These are phyloP conservation scores for Myiotriccus ornatus DNA, from an alignment of 2,797 vertebrate genomes.

Conservation along the genomic window DNA sequence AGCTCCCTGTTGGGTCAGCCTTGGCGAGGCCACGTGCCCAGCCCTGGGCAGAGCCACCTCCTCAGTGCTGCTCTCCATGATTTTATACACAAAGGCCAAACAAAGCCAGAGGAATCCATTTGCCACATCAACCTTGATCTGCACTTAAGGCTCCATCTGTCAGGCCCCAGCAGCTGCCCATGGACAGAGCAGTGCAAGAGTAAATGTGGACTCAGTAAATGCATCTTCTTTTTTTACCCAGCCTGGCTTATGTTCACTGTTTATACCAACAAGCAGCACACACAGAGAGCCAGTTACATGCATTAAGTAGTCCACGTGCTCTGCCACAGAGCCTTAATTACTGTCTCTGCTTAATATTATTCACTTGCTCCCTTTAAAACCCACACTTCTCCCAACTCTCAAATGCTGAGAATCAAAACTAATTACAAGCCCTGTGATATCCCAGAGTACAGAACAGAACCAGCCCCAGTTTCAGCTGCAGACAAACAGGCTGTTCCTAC, in stretches of 20 bases:
- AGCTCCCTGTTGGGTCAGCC: not conserved
- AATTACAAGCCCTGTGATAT: not conserved
- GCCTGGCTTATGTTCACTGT: not conserved
- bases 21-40: not conserved
- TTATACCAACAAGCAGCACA: not conserved
- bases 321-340: not conserved
- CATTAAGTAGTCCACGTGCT: accelerated
- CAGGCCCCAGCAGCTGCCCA: conserved; percentile 40
- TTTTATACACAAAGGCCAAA: not conserved
- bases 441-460: not conserved
- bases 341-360: not conserved
- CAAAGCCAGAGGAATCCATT: conserved; percentile 20
- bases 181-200: not conserved
- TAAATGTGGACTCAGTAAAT: not conserved
- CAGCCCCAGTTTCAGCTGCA: not conserved
- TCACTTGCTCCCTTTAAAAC: not conserved
- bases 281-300: not conserved
- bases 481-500: not conserved
- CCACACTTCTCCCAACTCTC: not conserved
- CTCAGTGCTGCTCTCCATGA: not conserved
- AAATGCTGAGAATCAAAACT: not conserved
- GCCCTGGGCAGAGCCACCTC: not conserved
- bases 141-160: conserved; percentile 59
- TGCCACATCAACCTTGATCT: conserved; percentile 48
- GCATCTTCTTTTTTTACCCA: accelerated